Base-by-base conservation (phyloP, 1,140 invertebrate species). In the Philaenus spumarius region DNA sequence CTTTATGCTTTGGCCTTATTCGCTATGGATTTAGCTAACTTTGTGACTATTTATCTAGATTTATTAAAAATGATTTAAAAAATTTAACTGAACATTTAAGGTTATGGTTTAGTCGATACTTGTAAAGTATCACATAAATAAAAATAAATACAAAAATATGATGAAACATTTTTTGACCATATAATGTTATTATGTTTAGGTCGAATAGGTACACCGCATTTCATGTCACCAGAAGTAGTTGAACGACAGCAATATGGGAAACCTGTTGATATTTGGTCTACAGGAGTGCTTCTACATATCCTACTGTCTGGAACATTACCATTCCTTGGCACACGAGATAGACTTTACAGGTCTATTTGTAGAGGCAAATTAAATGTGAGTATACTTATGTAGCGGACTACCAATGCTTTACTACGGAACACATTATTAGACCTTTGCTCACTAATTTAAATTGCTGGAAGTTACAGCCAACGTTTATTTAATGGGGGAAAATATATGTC, bases 201-300 rank as follows among this genome's bases (percentile, higher is more conserved):
- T 71, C 84, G 92, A 54, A 88, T 97, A 47, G 95, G 95, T 43
- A 95, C 92, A 60, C 92, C 94, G 20, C 92, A 95, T 71, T 98
- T 95, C 72, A 97, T 97, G 91, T 90, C 94, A 20, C 96, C 97
- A 7, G 96, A 99, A 78, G 89, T 98, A 58, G 88, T 98, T 22
- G 84, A 89, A 51, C 80, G 87, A 66, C 84, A 90, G 72, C 80
- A 88, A 58, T 98, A 97, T 75, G 95, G 95, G n/a, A 97, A 97
- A 70, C 85, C 93, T 0, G 93, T 93, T 52, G 95, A 98, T 73
- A 89, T 97, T 52, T 97, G 95, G 96, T 90, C 93, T 22, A 92
- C 93, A 48, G 95, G 95, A 2, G 90, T 98, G 50, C 79, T 98
- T 50, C 77, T 98, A 20, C 96, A 97, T 71, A 85, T 97, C 19